A percentile compares a stretch with the other conserved stretches of the same genome.
phyloP scores from a whole-genome alignment of 2,113 vertebrate species.

The Lepidothrix coronata region DNA sequence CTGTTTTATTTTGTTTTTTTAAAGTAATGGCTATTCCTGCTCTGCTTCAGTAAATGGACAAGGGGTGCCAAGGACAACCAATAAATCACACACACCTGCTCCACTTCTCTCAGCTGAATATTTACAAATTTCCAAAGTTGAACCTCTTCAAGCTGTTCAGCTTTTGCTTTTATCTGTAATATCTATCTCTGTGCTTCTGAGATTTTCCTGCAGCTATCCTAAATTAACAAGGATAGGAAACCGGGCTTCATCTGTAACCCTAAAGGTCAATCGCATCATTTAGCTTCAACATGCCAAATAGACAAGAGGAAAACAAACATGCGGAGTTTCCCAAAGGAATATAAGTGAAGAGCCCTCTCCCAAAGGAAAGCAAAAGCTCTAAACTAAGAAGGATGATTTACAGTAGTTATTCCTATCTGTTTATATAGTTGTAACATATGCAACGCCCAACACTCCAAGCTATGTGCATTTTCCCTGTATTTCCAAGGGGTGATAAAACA shows the following conservation, averaged over 20 bases:
- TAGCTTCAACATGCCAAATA: neutral
- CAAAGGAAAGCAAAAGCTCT: neutral
- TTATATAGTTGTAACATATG: neutral
- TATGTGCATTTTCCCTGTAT: neutral
- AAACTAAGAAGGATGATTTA: neutral
- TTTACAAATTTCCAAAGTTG: constrained; percentile 19
- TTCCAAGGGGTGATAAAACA: neutral
- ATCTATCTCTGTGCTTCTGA: neutral
- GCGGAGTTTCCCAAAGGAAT: neutral
- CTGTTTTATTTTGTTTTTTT: neutral
- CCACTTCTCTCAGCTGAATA: neutral
- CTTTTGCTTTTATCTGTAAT: constrained; percentile 16
- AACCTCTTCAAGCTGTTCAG: neutral
- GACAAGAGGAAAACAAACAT: neutral
- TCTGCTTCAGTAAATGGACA: neutral
- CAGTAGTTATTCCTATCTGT: neutral
- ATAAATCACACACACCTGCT: neutral
- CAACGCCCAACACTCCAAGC: neutral
- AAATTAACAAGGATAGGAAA: neutral
- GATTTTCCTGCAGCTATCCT: neutral
- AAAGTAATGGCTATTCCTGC: neutral
- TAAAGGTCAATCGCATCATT: constrained; percentile 34
- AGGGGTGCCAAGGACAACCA: neutral
- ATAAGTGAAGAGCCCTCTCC: neutral
- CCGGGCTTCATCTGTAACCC: neutral